Percentiles rank a stretch among this genome's conserved stretches.
These are phyloP conservation scores for Xyliphius kryptos DNA, from an alignment of 2,113 vertebrate species.

Conservation along the genomic window DNA sequence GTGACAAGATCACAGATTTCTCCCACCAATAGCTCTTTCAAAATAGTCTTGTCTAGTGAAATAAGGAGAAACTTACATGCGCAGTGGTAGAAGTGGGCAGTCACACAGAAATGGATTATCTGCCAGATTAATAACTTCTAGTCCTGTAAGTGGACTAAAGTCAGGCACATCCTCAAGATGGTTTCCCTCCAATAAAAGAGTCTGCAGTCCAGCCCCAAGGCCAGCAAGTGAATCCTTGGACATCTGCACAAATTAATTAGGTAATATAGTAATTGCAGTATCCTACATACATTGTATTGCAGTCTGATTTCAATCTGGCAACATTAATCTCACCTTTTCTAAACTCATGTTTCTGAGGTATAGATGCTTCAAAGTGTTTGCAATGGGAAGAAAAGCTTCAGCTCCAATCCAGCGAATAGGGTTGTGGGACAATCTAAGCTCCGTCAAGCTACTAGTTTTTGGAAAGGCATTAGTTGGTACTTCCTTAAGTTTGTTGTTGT, in stretches of 20 bases:
- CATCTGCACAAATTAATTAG: slow-evolving; percentile 51
- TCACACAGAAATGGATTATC: slow-evolving; percentile 82
- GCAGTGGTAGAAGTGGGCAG: slow-evolving; percentile 79
- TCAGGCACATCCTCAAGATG: slow-evolving; percentile 70
- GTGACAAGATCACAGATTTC: too few relatives aligned
- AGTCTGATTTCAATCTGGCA: too few relatives aligned
- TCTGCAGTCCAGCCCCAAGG: slow-evolving; percentile 69
- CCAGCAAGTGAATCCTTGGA: slow-evolving; percentile 72
- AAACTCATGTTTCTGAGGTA: slow-evolving; percentile 80
- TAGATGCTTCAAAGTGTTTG: slow-evolving; percentile 72
- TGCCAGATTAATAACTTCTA: slow-evolving; percentile 84
- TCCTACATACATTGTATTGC: too few relatives aligned
- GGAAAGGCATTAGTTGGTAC: slow-evolving; percentile 72
- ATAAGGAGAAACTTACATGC: too few relatives aligned
- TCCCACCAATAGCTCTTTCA: too few relatives aligned
- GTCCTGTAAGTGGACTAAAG: slow-evolving; percentile 61
- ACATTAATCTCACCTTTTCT: slow-evolving; percentile 74
- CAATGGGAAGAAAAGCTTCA: slow-evolving; percentile 63
- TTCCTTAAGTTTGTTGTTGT: slow-evolving; percentile 70
- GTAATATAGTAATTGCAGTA: too few relatives aligned
- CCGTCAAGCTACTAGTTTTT: slow-evolving; percentile 61
- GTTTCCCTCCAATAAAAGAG: slow-evolving; percentile 82
- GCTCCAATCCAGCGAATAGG: slow-evolving; percentile 65
- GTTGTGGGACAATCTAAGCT: slow-evolving; percentile 78
- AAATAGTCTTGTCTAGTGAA: too few relatives aligned